Conservation (phyloP, 2,888 invertebrate species). For the Temnothorax ravouxi region DNA sequence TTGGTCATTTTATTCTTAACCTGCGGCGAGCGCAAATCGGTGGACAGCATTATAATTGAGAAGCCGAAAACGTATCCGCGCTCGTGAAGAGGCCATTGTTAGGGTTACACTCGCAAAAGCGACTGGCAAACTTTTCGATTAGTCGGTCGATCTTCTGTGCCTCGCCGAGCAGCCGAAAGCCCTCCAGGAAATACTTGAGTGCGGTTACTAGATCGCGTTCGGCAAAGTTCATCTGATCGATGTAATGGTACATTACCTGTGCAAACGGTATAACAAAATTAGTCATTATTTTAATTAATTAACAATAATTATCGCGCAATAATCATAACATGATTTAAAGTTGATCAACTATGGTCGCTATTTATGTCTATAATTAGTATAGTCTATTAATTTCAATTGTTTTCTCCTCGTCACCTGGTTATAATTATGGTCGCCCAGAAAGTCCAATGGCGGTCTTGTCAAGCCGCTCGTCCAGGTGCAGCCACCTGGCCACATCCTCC, state of each 20-base stretch:
- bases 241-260: constrained; percentile 97
- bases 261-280: background rate
- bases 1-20: constrained; percentile 99
- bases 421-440: constrained; percentile 97
- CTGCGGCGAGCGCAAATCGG: constrained; percentile 99
- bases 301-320: background rate
- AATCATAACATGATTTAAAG: background rate
- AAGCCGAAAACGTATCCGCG: constrained; percentile 98
- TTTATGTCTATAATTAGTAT: background rate
- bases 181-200: constrained; percentile 96
- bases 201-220: constrained; percentile 97
- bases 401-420: constrained; percentile 94
- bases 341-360: background rate
- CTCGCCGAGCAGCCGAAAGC: constrained; percentile 98
- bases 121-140: constrained; percentile 99
- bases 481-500: constrained; percentile 97
- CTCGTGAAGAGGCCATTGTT: constrained; percentile 95
- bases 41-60: constrained; percentile 99
- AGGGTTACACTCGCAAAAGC: constrained; percentile 99
- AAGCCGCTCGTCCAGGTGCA: constrained; percentile 97
- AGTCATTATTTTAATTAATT: background rate
- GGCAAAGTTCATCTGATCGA: constrained; percentile 97
- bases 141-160: constrained; percentile 99
- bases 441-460: constrained; percentile 99
- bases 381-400: background rate